phyloP scores from a whole-genome alignment of 2,888 invertebrate species.

The Meloe dianella region DNA sequence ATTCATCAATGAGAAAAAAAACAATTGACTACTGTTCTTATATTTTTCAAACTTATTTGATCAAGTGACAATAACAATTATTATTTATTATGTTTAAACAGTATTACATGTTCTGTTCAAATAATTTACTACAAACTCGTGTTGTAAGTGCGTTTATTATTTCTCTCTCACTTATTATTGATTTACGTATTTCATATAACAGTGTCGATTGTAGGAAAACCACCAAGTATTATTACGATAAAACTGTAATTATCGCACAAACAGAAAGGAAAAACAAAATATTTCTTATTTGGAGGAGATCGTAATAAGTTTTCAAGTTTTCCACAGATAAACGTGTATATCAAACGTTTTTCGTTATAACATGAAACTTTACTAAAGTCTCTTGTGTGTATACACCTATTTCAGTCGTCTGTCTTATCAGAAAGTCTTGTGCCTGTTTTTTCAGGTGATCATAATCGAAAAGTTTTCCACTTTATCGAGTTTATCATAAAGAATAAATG shows the following conservation, averaged over 20 bases:
- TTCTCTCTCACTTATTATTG: neutral
- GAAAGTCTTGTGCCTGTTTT: neutral
- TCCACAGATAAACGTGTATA: neutral
- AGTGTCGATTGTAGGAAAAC: neutral
- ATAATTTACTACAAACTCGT: neutral
- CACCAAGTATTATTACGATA: neutral
- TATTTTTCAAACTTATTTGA: neutral
- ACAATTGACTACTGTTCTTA: neutral
- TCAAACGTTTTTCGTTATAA: neutral
- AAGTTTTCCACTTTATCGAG: neutral
- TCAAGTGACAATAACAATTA: neutral
- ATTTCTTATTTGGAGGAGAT: neutral
- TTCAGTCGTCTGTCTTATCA: neutral
- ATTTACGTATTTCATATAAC: neutral
- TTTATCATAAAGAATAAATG: neutral
- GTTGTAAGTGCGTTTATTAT: neutral
- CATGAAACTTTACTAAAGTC: slow-evolving; percentile 1
- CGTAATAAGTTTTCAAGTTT: neutral
- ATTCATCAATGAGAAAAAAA: neutral
- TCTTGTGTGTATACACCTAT: neutral
- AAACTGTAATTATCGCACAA: neutral
- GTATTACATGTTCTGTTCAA: neutral
- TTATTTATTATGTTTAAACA: neutral
- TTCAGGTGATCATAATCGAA: neutral
- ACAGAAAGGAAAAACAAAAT: neutral